phyloP scores from a whole-genome alignment of 2,888 invertebrate species.

The Drosophila colorata region DNA sequence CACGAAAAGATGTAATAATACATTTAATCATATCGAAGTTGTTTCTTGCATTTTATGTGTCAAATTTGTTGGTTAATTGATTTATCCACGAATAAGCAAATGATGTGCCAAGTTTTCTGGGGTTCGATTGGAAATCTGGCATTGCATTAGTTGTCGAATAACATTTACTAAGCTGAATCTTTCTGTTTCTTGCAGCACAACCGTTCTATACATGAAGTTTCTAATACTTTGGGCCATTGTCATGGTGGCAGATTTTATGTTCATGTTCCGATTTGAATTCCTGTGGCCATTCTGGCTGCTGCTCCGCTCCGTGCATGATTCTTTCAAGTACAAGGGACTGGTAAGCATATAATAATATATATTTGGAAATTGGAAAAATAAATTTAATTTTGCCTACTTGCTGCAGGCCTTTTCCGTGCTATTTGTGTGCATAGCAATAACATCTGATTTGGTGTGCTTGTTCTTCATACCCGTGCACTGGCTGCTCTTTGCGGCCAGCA shows the following conservation, averaged over 20 bases:
- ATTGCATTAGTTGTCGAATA: neutral
- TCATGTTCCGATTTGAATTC: slow-evolving; percentile 99
- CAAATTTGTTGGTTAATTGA: slow-evolving; percentile 4
- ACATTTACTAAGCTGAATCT: neutral
- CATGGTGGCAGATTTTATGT: slow-evolving; percentile 97
- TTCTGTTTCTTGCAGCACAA: slow-evolving; percentile 89
- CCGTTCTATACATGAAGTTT: slow-evolving; percentile 97
- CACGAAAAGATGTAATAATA: no score
- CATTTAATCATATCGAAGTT: no score
- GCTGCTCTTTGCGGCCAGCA: slow-evolving; percentile 98
- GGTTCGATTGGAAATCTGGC: neutral
- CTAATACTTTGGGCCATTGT: slow-evolving; percentile 97
- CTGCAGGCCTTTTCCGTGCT: slow-evolving; percentile 97
- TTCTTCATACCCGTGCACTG: slow-evolving; percentile 99
- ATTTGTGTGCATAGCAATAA: slow-evolving; percentile 98
- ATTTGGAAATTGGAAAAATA: no score
- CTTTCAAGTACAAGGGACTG: slow-evolving; percentile 98
- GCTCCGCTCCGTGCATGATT: slow-evolving; percentile 97
- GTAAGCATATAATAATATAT: no score
- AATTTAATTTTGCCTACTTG: slow-evolving; percentile 26
- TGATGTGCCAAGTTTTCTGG: neutral
- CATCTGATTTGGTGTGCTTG: slow-evolving; percentile 99
- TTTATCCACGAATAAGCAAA: neutral
- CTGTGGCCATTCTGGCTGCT: slow-evolving; percentile 99
- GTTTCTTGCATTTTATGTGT: no score